Conservation (phyloP, 1,140 invertebrate genomes). For the Scaptodrosophila lebanonensis region DNA sequence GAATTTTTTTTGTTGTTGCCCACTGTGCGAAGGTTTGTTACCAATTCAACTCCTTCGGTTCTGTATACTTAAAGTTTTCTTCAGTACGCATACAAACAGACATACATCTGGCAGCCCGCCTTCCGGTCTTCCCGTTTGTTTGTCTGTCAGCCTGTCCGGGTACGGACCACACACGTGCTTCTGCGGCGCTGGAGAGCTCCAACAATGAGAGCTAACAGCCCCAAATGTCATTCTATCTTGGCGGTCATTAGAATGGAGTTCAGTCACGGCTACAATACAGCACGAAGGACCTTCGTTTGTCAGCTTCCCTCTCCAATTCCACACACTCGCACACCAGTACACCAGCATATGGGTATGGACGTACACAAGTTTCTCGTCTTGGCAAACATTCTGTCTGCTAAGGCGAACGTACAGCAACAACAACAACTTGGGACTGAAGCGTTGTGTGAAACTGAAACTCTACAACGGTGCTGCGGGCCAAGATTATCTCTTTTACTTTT, state of each 20-base stretch:
- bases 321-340: neutral
- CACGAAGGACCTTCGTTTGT: conserved; percentile 23
- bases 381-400: too few species aligned
- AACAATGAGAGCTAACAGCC: conserved; percentile 74
- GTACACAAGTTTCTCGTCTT: too few species aligned
- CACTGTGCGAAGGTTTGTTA: conserved; percentile 31
- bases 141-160: conserved; percentile 6
- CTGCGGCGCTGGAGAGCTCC: conserved; percentile 5
- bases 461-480: conserved; percentile 38
- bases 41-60: conserved; percentile 44
- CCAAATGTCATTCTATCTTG: conserved; percentile 74
- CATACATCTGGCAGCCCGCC: conserved; percentile 30
- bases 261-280: conserved; percentile 9
- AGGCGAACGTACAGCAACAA: too few species aligned
- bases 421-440: too few species aligned
- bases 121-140: neutral
- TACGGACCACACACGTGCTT: conserved; percentile 23
- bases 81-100: conserved; percentile 37
- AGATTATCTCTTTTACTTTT: conserved; percentile 74
- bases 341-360: neutral
- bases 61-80: conserved; percentile 72
- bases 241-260: conserved; percentile 72
- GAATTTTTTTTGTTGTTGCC: too few species aligned
- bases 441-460: too few species aligned
- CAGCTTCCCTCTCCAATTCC: neutral